Percentiles rank a stretch among this genome's conserved stretches.
Evolutionary conservation across 1,140 invertebrate species (phyloP).

Genomic region (Pseudomyrmex concolor): DNA sequence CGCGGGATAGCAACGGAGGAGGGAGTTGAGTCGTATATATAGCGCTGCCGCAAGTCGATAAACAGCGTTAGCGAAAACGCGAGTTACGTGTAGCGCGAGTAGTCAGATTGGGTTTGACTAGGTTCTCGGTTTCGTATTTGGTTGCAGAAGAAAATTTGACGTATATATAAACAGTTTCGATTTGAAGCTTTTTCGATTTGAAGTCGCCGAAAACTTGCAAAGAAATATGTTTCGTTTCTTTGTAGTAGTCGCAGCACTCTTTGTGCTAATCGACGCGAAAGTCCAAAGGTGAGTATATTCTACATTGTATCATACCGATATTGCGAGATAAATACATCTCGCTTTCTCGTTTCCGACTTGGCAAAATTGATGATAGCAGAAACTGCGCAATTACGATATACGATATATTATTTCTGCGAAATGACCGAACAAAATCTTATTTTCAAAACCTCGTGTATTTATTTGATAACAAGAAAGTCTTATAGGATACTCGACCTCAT

Average conservation of each 20-base stretch:
- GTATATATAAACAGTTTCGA: not conserved
- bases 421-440: not conserved
- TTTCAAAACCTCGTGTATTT: not conserved
- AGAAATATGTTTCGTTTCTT: conserved; percentile 70
- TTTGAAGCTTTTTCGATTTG: too few relatives aligned
- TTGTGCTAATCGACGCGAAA: conserved; percentile 60
- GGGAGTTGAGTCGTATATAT: conserved; percentile 7
- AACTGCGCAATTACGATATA: not conserved
- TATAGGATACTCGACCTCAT: too few relatives aligned
- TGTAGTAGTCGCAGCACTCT: conserved; percentile 43
- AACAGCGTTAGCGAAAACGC: not conserved
- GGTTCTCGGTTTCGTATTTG: too few relatives aligned
- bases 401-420: not conserved
- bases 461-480: not conserved
- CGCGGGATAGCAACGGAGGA: too few relatives aligned
- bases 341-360: not conserved
- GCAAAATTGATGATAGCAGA: not conserved
- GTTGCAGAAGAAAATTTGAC: not conserved
- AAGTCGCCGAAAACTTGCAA: not conserved
- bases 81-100: too few relatives aligned
- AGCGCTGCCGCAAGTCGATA: not conserved
- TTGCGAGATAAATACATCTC: conserved; percentile 1
- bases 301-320: not conserved
- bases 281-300: conserved; percentile 70
- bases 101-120: not conserved